phyloP scores from a whole-genome alignment of 1,140 invertebrate genomes.

The Drosophila orosa region DNA sequence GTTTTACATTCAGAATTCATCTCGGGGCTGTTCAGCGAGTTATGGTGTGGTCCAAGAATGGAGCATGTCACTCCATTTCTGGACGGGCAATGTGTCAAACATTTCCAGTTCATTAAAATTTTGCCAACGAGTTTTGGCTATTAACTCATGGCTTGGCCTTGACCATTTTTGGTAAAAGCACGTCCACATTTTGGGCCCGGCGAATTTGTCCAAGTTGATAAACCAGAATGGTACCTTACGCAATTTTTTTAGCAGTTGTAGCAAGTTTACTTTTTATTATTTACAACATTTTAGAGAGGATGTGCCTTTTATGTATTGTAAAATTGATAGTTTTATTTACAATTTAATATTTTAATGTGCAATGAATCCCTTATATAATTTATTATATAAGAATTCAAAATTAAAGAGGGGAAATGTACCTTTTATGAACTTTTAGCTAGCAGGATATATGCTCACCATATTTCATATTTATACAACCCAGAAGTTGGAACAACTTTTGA shows the following conservation, averaged over 20 bases:
- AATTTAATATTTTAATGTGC: background rate
- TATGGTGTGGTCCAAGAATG: background rate
- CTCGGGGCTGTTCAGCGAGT: background rate
- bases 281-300: background rate
- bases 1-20: constrained; percentile 11
- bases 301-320: background rate
- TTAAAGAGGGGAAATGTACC: background rate
- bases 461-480: constrained; percentile 1
- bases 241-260: background rate
- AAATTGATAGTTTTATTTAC: background rate
- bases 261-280: background rate
- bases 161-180: constrained; percentile 37
- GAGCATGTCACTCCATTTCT: constrained; percentile 30
- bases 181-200: background rate
- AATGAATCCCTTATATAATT: no score
- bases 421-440: background rate
- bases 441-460: background rate
- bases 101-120: constrained; percentile 50
- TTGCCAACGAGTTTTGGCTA: constrained; percentile 36
- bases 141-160: constrained; percentile 52
- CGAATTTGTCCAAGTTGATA: constrained; percentile 9
- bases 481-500: constrained; percentile 31
- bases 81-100: constrained; percentile 27
- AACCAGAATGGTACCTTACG: background rate
- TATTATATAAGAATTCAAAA: background rate